Percentiles rank a stretch among this genome's conserved stretches.
These are phyloP conservation scores for Sigmodon hispidus DNA, from an alignment of 2,113 vertebrate genomes.

Conservation along the genomic window DNA sequence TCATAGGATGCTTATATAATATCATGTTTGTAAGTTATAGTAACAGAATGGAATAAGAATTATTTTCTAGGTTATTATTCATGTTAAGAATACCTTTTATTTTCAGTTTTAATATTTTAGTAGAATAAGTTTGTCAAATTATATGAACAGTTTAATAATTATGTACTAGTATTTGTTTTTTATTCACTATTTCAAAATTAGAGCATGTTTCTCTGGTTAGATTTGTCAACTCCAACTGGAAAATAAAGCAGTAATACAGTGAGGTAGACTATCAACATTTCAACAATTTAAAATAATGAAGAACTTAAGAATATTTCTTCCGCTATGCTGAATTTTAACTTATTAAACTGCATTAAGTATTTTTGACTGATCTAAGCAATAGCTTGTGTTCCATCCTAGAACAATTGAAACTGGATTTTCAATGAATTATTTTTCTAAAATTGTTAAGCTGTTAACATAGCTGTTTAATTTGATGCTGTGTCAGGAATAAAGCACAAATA, in stretches of 20 bases:
- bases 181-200: conserved; percentile 40
- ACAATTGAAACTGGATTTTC: not conserved
- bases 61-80: not conserved
- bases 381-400: not conserved
- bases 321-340: not conserved
- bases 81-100: not conserved
- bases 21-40: conserved; percentile 37
- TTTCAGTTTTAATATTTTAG: not conserved
- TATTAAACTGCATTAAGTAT: not conserved
- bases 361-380: conserved; percentile 1
- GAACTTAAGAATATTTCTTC: not conserved
- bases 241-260: conserved; percentile 6
- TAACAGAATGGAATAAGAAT: conserved; percentile 24
- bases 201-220: conserved; percentile 3
- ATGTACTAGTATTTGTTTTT: not conserved
- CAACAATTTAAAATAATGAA: not conserved
- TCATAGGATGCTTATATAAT: not conserved
- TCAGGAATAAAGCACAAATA: not conserved
- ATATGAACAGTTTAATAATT: not conserved
- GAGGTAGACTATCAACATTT: not conserved
- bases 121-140: not conserved
- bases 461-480: not conserved
- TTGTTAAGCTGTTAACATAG: not conserved
- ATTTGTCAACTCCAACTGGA: not conserved
- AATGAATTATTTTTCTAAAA: not conserved